phyloP scores from a whole-genome alignment of 2,888 invertebrate genomes.

The Neelides folsomi region DNA sequence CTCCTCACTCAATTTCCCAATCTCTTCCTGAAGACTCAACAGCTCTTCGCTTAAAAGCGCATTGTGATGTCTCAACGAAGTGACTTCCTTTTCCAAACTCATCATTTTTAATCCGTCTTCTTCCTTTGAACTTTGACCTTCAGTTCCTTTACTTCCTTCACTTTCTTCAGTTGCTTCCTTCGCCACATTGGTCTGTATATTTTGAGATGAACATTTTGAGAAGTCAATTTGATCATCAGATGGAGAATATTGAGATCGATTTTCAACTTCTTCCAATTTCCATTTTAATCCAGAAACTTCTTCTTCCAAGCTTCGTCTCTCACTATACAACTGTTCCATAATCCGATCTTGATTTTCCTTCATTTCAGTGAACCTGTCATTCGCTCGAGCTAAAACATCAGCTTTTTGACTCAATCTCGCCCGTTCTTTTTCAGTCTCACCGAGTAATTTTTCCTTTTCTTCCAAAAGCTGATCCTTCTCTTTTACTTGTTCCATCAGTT shows the following conservation, averaged over 20 bases:
- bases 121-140: background rate
- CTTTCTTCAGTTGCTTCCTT: background rate
- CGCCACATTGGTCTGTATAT: background rate
- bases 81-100: background rate
- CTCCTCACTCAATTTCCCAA: slow-evolving; percentile 22
- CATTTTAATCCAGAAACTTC: slow-evolving; percentile 47
- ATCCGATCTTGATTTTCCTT: slow-evolving; percentile 70
- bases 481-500: slow-evolving; percentile 54
- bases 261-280: slow-evolving; percentile 28
- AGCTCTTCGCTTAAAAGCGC: slow-evolving; percentile 13
- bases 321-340: slow-evolving; percentile 55
- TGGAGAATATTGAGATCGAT: background rate
- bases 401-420: slow-evolving; percentile 54
- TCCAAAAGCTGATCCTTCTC: slow-evolving; percentile 45
- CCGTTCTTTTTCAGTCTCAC: slow-evolving; percentile 53
- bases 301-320: slow-evolving; percentile 54
- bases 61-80: slow-evolving; percentile 11
- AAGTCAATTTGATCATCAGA: background rate
- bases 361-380: slow-evolving; percentile 62
- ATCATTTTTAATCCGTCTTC: too few species aligned
- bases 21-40: slow-evolving; percentile 13
- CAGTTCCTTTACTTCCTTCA: background rate
- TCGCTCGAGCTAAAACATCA: slow-evolving; percentile 58
- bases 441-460: slow-evolving; percentile 48
- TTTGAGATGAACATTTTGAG: background rate